Percentiles rank a stretch among this genome's conserved stretches.
Evolutionary conservation across 1,140 invertebrate genomes (phyloP).

Genomic region (Drosophila trapezifrons): DNA sequence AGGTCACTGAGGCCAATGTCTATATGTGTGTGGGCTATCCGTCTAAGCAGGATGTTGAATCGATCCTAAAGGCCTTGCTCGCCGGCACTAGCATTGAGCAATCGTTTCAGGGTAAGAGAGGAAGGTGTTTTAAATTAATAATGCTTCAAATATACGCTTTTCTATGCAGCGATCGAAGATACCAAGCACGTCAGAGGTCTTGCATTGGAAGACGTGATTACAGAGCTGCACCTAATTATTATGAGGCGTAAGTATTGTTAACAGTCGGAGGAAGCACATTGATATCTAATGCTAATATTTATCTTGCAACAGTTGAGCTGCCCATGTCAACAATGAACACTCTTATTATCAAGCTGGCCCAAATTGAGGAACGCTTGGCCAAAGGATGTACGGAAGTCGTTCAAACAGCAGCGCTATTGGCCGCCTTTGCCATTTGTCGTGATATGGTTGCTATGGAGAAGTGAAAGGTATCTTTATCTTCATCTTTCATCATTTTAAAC

Average conservation of each 20-base stretch:
- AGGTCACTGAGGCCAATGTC: slow-evolving; percentile 95
- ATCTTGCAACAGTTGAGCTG: slow-evolving; percentile 17
- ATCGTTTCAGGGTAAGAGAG: slow-evolving; percentile 91
- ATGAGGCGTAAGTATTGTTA: slow-evolving; percentile 30
- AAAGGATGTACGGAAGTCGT: slow-evolving; percentile 38
- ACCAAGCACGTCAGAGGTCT: slow-evolving; percentile 28
- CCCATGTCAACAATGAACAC: slow-evolving; percentile 34
- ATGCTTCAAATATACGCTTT: background rate
- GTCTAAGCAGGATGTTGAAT: slow-evolving; percentile 93
- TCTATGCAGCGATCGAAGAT: slow-evolving; percentile 17
- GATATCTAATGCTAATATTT: background rate
- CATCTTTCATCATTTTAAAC: background rate
- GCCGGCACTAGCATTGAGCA: slow-evolving; percentile 92
- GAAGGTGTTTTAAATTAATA: background rate
- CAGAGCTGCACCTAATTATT: slow-evolving; percentile 31
- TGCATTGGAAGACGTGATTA: slow-evolving; percentile 32
- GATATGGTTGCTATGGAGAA: slow-evolving; percentile 44
- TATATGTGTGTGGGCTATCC: slow-evolving; percentile 99
- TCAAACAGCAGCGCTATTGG: slow-evolving; percentile 32
- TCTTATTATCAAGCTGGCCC: slow-evolving; percentile 25
- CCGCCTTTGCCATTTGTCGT: slow-evolving; percentile 28
- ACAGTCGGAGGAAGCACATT: too few relatives aligned
- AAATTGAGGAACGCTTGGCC: slow-evolving; percentile 36
- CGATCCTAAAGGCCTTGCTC: slow-evolving; percentile 94
- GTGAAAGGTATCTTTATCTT: background rate